phyloP scores from a whole-genome alignment of 2,888 invertebrate genomes.

The Volucella zonaria region DNA sequence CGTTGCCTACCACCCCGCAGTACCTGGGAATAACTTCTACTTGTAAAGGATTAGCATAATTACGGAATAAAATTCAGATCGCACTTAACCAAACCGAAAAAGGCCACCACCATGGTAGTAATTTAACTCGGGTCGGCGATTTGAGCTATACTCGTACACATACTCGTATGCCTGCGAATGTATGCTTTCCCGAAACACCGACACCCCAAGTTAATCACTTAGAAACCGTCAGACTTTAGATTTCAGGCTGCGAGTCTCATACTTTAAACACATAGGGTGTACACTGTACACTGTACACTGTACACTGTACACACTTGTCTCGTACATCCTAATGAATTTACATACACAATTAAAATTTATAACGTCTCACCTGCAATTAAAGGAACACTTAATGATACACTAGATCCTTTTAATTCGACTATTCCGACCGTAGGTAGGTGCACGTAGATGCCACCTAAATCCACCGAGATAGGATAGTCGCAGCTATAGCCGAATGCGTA shows the following conservation, averaged over 20 bases:
- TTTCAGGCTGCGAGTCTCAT: background rate
- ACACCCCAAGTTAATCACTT: constrained; percentile 61
- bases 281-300: too few relatives aligned
- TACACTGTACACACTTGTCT: too few relatives aligned
- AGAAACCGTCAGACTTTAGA: constrained; percentile 29
- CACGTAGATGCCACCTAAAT: constrained; percentile 28
- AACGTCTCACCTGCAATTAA: constrained; percentile 70
- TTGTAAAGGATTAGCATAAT: constrained; percentile 72
- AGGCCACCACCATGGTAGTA: background rate
- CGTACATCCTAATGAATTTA: constrained; percentile 63
- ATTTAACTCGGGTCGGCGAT: constrained; percentile 21
- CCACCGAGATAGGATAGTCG: constrained; percentile 21
- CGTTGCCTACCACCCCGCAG: background rate
- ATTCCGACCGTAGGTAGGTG: constrained; percentile 35
- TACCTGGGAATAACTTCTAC: constrained; percentile 41
- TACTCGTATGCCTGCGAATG: background rate
- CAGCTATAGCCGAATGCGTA: too few relatives aligned
- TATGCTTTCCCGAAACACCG: background rate
- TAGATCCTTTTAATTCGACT: constrained; percentile 68
- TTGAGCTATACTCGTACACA: constrained; percentile 60
- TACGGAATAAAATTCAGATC: constrained; percentile 68
- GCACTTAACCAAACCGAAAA: constrained; percentile 61
- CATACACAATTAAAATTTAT: constrained; percentile 71
- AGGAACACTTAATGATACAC: constrained; percentile 66
- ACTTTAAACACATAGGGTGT: background rate